Evolutionary conservation across 1,140 invertebrate species (phyloP).

Genomic region (Liolophura sinensis): DNA sequence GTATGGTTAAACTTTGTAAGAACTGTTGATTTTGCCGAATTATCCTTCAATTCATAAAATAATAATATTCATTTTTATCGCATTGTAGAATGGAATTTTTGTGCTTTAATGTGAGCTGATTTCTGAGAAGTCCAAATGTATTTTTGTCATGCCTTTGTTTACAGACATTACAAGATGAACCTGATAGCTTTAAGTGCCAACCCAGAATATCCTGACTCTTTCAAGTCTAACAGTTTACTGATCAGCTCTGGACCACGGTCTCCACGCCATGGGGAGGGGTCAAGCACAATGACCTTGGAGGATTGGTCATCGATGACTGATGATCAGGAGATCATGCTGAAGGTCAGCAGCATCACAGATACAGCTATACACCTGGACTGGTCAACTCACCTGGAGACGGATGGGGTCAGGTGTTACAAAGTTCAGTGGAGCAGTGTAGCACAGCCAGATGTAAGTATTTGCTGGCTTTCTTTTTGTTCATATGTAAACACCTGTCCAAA

Average conservation of each 20-base stretch:
- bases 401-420: constrained; percentile 48
- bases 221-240: constrained; percentile 48
- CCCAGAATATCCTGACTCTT: constrained; percentile 45
- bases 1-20: too few species aligned
- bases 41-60: too few species aligned
- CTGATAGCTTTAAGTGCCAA: constrained; percentile 51
- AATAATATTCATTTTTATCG: not conserved
- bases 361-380: constrained; percentile 54
- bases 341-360: constrained; percentile 48
- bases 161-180: constrained; percentile 54
- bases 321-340: constrained; percentile 48
- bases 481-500: too few species aligned
- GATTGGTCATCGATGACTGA: constrained; percentile 32
- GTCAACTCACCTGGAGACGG: constrained; percentile 45
- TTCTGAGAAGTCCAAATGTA: not conserved
- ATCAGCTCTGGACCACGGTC: constrained; percentile 42
- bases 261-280: constrained; percentile 18
- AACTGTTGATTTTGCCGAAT: too few species aligned
- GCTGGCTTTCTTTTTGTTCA: not conserved
- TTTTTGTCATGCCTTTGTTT: constrained; percentile 10
- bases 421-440: constrained; percentile 57
- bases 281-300: constrained; percentile 17
- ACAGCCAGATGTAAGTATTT: constrained; percentile 47
- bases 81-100: not conserved
- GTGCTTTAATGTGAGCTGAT: not conserved